Evolutionary conservation across 2,113 vertebrate species (phyloP).

Genomic region (Herpetotheres cachinnans): DNA sequence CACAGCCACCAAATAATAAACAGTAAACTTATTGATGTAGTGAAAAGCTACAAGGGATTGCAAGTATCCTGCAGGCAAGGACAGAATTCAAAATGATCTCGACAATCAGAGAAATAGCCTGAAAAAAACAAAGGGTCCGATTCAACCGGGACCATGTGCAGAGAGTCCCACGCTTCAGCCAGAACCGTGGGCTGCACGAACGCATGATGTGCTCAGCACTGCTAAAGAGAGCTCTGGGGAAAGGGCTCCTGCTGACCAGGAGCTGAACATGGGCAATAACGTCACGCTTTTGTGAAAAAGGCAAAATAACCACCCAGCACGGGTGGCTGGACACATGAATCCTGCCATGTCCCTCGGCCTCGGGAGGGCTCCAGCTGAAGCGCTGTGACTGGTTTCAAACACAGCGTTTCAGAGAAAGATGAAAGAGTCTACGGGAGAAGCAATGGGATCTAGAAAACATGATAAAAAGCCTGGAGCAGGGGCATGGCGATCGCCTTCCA

Average conservation of each 20-base stretch:
- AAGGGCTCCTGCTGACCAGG: neutral
- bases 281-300: neutral
- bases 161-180: neutral
- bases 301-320: neutral
- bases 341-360: neutral
- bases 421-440: neutral
- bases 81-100: slow-evolving; percentile 59
- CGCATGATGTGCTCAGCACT: neutral
- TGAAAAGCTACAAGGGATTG: slow-evolving; percentile 59
- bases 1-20: slow-evolving; percentile 41
- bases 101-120: slow-evolving; percentile 40
- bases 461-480: neutral
- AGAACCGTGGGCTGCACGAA: neutral
- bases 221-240: neutral
- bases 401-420: neutral
- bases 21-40: slow-evolving; percentile 62
- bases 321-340: neutral
- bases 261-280: accelerated
- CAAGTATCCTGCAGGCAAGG: slow-evolving; percentile 54
- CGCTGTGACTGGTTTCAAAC: neutral
- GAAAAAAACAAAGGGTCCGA: slow-evolving; percentile 49
- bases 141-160: slow-evolving; percentile 38
- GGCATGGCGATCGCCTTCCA: neutral
- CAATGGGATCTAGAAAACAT: neutral
- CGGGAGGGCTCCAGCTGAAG: neutral